Evolutionary conservation across 2,797 vertebrate genomes (phyloP), one percentile per base, ranked within the genome.

Genomic region (Pagetopsis macropterus): DNA sequence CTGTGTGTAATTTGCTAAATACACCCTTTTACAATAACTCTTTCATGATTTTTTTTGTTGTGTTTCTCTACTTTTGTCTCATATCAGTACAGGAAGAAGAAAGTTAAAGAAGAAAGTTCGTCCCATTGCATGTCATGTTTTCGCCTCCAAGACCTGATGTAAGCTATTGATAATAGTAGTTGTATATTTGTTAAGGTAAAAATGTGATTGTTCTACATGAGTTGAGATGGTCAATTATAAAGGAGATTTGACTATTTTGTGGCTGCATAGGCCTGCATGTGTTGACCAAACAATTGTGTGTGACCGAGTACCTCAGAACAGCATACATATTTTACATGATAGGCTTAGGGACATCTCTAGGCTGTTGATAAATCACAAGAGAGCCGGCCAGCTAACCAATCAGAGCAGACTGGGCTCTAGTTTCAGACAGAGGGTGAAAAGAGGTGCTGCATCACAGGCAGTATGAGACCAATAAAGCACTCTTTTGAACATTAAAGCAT

Each of bases 81-180:
- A 19, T 40, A 21, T 19, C 8, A 6, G 0, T n/a, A 31, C 16
- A 37, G 33, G 4, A 37, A 37, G 33, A 37, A 27, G 2, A 11
- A 41, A 57, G 17, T 27, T 48, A 9, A 69, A 48, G 65, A 67
- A 49, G 17, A 73, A 31, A 1, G 21, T 65, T 27, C 70, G 40
- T 23, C 10, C 49, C 43, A 44, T 19, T 12, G 6, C 40, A 27
- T 44, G 17, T 66, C 33, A 57, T 65, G n/a, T 72, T 75, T 75
- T 66, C 27, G 45, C 45, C 7, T 19, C n/a, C 9, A 31, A 33
- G 40, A 27, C 16, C 60, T 33, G 19, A 41, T 72, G 8, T 65
- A 40, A 63, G 27, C 27, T 9, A 3, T 5, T 58, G 51, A 62
- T 70, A 16, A 72, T 46, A 48, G 46, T 27, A 52, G 31, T 21